phyloP scores from a whole-genome alignment of 2,113 vertebrate genomes.

The Saccopteryx leptura region DNA sequence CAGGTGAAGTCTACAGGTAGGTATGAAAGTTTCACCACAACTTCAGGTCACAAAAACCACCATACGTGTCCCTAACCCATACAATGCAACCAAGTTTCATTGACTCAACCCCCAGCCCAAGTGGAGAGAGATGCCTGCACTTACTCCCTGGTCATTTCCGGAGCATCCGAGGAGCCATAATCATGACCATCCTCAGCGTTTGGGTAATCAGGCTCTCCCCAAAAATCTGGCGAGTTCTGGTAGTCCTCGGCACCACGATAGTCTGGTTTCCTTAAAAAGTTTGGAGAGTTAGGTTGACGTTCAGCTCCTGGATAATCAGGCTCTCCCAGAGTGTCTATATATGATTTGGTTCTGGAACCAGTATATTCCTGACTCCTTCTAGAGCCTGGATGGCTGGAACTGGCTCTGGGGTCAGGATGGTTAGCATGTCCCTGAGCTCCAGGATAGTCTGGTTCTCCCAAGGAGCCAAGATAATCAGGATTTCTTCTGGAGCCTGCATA shows the following conservation, averaged over 20 bases:
- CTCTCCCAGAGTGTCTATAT: conserved; percentile 56
- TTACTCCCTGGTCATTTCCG: conserved; percentile 91
- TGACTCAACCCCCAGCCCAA: background rate
- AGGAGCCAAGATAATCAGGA: background rate
- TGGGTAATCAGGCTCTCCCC: conserved; percentile 69
- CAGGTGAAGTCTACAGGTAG: background rate
- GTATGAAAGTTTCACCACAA: background rate
- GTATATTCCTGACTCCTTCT: conserved; percentile 31
- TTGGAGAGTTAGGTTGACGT: conserved; percentile 52
- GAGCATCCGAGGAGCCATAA: conserved; percentile 90
- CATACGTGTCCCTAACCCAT: background rate
- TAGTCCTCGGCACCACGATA: conserved; percentile 63
- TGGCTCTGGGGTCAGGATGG: background rate
- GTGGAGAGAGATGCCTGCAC: conserved; percentile 58
- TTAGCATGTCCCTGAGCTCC: background rate
- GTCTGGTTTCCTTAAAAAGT: conserved; percentile 83
- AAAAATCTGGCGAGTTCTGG: background rate
- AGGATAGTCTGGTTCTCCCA: conserved; percentile 70
- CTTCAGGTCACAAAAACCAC: background rate
- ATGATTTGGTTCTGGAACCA: background rate
- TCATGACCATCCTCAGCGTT: conserved; percentile 63
- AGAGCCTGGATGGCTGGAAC: background rate
- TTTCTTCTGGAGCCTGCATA: conserved; percentile 31
- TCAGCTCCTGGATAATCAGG: conserved; percentile 84
- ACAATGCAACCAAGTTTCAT: background rate